A percentile compares a stretch with the other conserved stretches of the same genome.
Evolutionary conservation across 2,113 vertebrate genomes (phyloP).

Genomic region (Callipepla squamata): DNA sequence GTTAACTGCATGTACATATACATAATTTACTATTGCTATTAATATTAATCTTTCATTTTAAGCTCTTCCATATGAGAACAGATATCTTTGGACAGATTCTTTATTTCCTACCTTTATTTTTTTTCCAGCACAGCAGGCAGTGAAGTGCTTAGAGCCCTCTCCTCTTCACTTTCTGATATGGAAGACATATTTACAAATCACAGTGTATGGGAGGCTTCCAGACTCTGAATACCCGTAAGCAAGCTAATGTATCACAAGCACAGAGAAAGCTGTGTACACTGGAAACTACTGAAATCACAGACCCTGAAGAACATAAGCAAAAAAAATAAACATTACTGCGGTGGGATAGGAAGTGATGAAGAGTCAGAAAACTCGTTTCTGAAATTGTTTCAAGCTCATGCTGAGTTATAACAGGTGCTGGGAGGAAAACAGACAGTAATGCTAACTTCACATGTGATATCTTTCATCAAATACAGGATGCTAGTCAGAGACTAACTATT

Average conservation of each 20-base stretch:
- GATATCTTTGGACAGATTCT: not conserved
- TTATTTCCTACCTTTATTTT: not conserved
- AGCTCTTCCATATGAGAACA: not conserved
- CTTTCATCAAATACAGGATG: not conserved
- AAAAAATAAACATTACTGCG: not conserved
- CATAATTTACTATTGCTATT: not conserved
- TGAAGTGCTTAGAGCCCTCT: not conserved
- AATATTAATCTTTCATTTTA: not conserved
- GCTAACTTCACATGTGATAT: not conserved
- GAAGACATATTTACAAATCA: constrained; percentile 33
- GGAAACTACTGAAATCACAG: not conserved
- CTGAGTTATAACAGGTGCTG: not conserved
- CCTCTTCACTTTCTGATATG: not conserved
- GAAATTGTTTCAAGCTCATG: not conserved
- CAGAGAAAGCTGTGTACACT: not conserved
- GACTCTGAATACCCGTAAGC: constrained; percentile 14
- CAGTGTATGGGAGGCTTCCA: not conserved
- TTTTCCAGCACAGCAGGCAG: not conserved
- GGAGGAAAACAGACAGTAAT: not conserved
- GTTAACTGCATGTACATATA: not conserved
- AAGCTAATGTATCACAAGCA: constrained; percentile 41
- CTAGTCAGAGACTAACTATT: not conserved
- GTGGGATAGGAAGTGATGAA: not conserved
- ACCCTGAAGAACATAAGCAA: not conserved
- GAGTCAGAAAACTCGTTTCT: constrained; percentile 2